phyloP scores from a whole-genome alignment of 1,140 invertebrate genomes.

The Hermetia illucens region DNA sequence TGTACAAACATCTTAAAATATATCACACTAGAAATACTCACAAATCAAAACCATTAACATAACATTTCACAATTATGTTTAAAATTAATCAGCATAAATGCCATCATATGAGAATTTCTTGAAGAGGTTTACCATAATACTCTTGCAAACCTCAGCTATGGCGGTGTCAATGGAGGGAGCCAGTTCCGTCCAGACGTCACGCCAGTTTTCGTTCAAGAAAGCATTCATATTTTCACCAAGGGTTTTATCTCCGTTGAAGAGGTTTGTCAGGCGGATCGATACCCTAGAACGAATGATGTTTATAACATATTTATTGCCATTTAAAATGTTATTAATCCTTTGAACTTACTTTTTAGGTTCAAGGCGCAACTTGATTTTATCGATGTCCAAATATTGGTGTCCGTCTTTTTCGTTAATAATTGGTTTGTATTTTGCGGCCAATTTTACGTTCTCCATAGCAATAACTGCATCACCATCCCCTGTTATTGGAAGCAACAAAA shows the following conservation, averaged over 20 bases:
- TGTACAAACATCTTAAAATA: too few species aligned
- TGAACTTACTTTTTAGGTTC: slow-evolving; percentile 22
- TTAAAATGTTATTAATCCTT: neutral
- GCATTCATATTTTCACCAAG: slow-evolving; percentile 43
- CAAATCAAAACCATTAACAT: too few species aligned
- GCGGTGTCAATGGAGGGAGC: slow-evolving; percentile 40
- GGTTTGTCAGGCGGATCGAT: slow-evolving; percentile 44
- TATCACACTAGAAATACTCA: too few species aligned
- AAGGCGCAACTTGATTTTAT: slow-evolving; percentile 24
- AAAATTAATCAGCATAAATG: too few species aligned
- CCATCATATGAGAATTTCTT: slow-evolving; percentile 25
- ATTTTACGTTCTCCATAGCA: slow-evolving; percentile 19
- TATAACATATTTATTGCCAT: neutral
- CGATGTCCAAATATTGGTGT: slow-evolving; percentile 18
- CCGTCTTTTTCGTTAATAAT: slow-evolving; percentile 15
- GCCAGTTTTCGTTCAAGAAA: slow-evolving; percentile 47
- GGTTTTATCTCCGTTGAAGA: slow-evolving; percentile 52
- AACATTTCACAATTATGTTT: too few species aligned
- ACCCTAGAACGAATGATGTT: slow-evolving; percentile 26
- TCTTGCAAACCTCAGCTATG: slow-evolving; percentile 38
- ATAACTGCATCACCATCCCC: slow-evolving; percentile 30
- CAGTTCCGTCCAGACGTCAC: slow-evolving; percentile 36
- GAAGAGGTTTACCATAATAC: slow-evolving; percentile 27
- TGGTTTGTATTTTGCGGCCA: slow-evolving; percentile 27
- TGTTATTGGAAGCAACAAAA: slow-evolving; percentile 23